Base-by-base conservation (phyloP, 2,888 invertebrate species). In the Hirtodrosophila confusa region DNA sequence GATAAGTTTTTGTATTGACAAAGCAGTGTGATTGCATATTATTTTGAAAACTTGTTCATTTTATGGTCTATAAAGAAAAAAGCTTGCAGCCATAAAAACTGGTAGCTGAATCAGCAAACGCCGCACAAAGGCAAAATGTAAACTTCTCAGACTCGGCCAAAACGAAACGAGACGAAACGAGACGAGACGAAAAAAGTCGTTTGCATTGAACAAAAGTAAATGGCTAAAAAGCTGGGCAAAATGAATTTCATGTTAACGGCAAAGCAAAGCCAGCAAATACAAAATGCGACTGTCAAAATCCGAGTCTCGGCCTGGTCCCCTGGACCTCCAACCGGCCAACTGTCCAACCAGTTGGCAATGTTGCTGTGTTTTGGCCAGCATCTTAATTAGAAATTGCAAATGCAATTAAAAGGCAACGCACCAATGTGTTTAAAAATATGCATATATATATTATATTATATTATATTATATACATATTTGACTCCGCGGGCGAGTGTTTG, bases 371-470 rank as follows among this genome's bases (percentile, higher is more conserved):
- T 70, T 78, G 78, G 63, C 41, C 49, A 62, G 60, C 63, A 66
- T 69, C 78, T 86, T 86, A 82, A 83, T 82, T 83, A 84, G 87
- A 86, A 83, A 83, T 86, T 86, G 86, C 80, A 80, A 87, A 85
- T 71, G 83, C 68, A 82, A 85, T 85, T 82, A 82, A 85, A 72
- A 78, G 63, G 69, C 44, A 58, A n/a, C 48, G 33, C 44, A 39
- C 68, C 77, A 78, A 69, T 64, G 56, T 63, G 64, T 74, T 67
- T 57, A 66, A 75, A 74, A 86, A 62, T 60, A 23, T 11, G 44
- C 10, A 45, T 55, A 45, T 47, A 33, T 47, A 29, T 39, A 48
- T 60, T 24, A 35, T 44, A 43, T 43, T 37, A 57, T 47, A 45
- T 56, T 31, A 8, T 3, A 31, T 39, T 43, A 12, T 37, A 41